These are phyloP conservation scores for Eristalis intricaria DNA, from an alignment of 2,888 invertebrate genomes.

Conservation along the genomic window DNA sequence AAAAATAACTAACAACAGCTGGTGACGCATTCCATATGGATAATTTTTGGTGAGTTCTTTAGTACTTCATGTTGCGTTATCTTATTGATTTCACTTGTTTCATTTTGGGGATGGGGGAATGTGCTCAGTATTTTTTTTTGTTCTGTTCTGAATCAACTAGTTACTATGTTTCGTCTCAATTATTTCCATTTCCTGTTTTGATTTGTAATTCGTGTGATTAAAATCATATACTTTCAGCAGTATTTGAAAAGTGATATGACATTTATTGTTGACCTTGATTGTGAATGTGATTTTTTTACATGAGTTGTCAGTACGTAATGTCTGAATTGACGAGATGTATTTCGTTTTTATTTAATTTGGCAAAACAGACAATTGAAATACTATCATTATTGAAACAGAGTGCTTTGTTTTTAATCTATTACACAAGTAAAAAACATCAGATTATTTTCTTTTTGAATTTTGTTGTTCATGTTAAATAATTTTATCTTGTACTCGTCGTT, in stretches of 20 bases:
- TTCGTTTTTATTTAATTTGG: no score
- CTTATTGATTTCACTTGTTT: conserved; percentile 27
- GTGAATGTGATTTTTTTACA: background rate
- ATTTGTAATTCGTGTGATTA: background rate
- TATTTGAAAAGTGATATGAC: background rate
- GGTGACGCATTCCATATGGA: conserved; percentile 47
- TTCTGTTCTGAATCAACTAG: conserved; percentile 15
- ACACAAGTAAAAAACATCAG: no score
- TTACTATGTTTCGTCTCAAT: background rate
- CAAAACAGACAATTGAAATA: no score
- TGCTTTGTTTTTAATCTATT: no score
- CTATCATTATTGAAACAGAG: no score
- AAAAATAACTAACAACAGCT: conserved; percentile 35
- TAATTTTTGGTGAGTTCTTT: conserved; percentile 52
- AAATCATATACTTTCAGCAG: background rate
- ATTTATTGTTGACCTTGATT: background rate
- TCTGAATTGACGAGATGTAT: background rate
- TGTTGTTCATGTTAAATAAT: no score
- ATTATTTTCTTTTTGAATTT: no score
- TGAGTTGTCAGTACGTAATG: background rate
- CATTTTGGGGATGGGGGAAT: background rate
- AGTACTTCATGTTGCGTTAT: background rate
- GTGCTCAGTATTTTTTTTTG: background rate
- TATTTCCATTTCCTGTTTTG: background rate
- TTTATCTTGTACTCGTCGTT: no score